Conservation (phyloP, 2,113 vertebrate species). For the Propithecus coquereli region DNA sequence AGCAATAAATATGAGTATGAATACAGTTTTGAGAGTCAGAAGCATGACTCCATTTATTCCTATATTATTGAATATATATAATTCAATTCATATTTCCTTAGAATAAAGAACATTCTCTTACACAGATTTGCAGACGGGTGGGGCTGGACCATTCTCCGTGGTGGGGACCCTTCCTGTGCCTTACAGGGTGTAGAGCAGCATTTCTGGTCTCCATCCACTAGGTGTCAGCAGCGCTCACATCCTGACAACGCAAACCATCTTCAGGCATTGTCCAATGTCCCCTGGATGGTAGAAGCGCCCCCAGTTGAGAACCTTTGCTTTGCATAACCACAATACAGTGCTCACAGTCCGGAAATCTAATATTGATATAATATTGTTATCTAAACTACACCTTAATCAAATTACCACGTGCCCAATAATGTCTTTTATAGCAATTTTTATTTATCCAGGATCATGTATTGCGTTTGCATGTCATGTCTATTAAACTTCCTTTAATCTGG, state of each 20-base stretch:
- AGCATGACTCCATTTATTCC: background rate
- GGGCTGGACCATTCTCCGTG: background rate
- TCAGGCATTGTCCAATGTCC: background rate
- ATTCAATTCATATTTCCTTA: background rate
- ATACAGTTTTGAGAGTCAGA: background rate
- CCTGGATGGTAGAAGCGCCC: background rate
- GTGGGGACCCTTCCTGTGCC: background rate
- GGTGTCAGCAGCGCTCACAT: background rate
- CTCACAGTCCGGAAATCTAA: background rate
- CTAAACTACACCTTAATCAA: background rate
- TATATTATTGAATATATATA: background rate
- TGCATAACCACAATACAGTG: background rate
- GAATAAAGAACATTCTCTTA: background rate
- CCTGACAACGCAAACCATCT: background rate
- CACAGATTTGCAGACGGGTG: background rate
- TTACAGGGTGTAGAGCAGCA: too few relatives aligned
- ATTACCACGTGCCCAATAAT: background rate
- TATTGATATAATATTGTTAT: background rate
- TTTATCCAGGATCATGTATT: background rate
- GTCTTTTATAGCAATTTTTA: background rate
- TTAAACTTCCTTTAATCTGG: background rate
- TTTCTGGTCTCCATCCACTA: background rate
- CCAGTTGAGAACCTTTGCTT: background rate
- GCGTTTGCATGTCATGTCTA: background rate
- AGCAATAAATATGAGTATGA: background rate